Evolutionary conservation across 2,888 invertebrate species (phyloP).

Genomic region (Oithona nana): DNA sequence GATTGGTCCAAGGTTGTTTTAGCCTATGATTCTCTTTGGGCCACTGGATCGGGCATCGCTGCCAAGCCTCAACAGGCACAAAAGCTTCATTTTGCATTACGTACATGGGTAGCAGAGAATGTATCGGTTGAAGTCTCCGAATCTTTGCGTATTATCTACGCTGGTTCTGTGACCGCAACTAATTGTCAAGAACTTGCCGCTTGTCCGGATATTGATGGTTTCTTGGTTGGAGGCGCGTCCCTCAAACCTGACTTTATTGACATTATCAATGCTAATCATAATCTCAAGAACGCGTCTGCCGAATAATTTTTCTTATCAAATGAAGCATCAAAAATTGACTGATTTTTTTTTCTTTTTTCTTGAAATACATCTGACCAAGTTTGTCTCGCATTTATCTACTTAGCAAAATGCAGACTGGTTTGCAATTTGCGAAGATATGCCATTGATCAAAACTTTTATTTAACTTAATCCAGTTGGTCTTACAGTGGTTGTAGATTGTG

Average conservation of each 20-base stretch:
- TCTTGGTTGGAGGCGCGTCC: slow-evolving; percentile 94
- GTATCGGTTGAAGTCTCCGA: slow-evolving; percentile 39
- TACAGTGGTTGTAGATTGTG: slow-evolving; percentile 1
- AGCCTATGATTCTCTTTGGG: slow-evolving; percentile 99
- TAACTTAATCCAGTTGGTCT: slow-evolving; percentile 16
- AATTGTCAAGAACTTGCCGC: slow-evolving; percentile 75
- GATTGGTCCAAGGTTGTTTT: slow-evolving; percentile 72
- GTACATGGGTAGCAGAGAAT: slow-evolving; percentile 64
- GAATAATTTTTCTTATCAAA: too few relatives aligned
- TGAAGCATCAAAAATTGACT: too few relatives aligned
- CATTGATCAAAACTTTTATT: too few relatives aligned
- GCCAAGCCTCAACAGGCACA: slow-evolving; percentile 84
- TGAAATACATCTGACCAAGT: too few relatives aligned
- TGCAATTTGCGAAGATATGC: too few relatives aligned
- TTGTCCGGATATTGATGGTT: slow-evolving; percentile 88
- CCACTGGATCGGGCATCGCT: slow-evolving; percentile 96
- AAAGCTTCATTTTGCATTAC: slow-evolving; percentile 71
- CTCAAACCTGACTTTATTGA: slow-evolving; percentile 91
- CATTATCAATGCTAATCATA: slow-evolving; percentile 62
- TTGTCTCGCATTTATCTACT: too few relatives aligned
- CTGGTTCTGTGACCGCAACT: slow-evolving; percentile 84
- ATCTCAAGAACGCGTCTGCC: too few relatives aligned
- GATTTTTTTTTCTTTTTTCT: too few relatives aligned
- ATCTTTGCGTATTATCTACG: slow-evolving; percentile 77
- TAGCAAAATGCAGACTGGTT: too few relatives aligned